Conservation (phyloP, 2,113 vertebrate species). For the Ceuthmochares aereus region DNA sequence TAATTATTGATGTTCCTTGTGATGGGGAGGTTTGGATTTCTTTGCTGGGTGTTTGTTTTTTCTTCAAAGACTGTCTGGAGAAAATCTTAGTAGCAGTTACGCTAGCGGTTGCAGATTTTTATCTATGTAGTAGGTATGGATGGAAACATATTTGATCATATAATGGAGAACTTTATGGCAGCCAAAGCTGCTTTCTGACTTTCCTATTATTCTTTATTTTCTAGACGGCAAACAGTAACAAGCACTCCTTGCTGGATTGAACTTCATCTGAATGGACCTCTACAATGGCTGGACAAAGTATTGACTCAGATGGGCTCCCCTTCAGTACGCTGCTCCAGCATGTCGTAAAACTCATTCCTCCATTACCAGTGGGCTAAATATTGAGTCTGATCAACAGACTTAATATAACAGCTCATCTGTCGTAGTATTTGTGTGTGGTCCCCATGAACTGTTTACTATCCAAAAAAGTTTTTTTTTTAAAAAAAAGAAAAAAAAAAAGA, state of each 20-base stretch:
- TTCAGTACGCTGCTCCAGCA: conserved; percentile 97
- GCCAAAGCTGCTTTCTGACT: background rate
- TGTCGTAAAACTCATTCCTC: conserved; percentile 86
- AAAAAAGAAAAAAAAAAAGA: background rate
- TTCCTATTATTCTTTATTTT: background rate
- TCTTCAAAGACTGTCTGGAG: background rate
- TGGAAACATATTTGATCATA: background rate
- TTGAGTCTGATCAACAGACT: conserved; percentile 80
- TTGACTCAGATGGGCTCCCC: conserved; percentile 99
- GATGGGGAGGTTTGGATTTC: background rate
- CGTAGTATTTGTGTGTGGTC: conserved; percentile 83
- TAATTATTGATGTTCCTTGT: background rate
- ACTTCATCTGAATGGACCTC: conserved; percentile 95
- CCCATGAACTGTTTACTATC: conserved; percentile 83
- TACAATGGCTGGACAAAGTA: conserved; percentile 99
- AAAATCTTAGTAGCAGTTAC: background rate
- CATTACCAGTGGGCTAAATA: conserved; percentile 47
- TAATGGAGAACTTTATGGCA: background rate
- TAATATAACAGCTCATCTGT: conserved; percentile 80
- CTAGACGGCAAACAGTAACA: conserved; percentile 91
- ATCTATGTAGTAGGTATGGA: background rate
- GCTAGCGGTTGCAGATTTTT: background rate
- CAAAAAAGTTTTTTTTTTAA: conserved; percentile 40
- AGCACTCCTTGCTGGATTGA: conserved; percentile 99
- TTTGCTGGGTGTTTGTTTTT: background rate